Evolutionary conservation across 35 echinoderm and acorn worm genomes (phyloP), one percentile per base, ranked within the genome.

Genomic region (Lytechinus pictus): DNA sequence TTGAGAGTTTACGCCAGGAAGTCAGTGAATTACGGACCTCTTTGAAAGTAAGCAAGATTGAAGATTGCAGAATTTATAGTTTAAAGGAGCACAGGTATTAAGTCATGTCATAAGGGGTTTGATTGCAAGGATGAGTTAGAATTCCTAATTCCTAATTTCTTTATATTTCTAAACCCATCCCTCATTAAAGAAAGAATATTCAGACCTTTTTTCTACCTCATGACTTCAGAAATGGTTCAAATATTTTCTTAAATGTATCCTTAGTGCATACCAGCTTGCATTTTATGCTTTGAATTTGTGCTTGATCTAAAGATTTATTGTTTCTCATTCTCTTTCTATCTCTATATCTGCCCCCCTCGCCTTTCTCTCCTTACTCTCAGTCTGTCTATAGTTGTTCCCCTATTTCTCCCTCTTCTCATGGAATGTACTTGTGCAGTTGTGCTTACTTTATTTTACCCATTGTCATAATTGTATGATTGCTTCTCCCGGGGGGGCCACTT

Each of bases 1-100:
- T 98, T 21, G 29, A 96, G 51, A 95, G 87, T 44, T 53, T 99
- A 52, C 96, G 96, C 89, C 97, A 99, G 95, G 98, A 99, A 96
- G 12, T 99, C 14, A 96, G 97, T 56, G 98, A 99, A 54, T 89
- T 99, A 9, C 94, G 87, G 87, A 96, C 95, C 66, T 97, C 98
- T 52, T 96, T 99, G 87, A 97, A 99, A 96, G 98, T 99, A 95
- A 92, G 57, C 28, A 10, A 14, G 55, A 4, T 52, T 86, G 72
- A 11, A 92, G 24, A 11, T 14, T 44, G 33, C 33, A 44, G 33
- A 44, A 44, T 44, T 44, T 44, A 44, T 44, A 44, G 33, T 44
- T 44, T 44, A 44, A 44, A 44, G 33, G 2, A 44, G 33, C 33
- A 44, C 33, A 44, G 33, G 33, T 44, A 44, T 44, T 44, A 1